phyloP scores from a whole-genome alignment of 2,113 vertebrate genomes.

The Equus quagga region DNA sequence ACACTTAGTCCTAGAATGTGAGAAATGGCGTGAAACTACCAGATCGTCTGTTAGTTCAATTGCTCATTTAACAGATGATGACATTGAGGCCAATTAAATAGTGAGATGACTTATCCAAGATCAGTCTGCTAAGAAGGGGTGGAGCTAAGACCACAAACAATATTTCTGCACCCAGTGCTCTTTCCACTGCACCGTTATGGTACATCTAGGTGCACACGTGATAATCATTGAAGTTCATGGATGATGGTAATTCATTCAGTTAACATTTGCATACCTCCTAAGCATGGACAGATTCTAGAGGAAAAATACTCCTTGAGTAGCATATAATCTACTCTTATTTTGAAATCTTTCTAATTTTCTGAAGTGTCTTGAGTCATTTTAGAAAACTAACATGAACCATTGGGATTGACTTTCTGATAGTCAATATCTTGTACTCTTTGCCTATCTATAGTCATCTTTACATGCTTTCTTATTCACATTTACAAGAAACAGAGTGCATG shows the following conservation, averaged over 20 bases:
- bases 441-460: not conserved
- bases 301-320: not conserved
- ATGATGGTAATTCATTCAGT: not conserved
- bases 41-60: not conserved
- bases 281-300: not conserved
- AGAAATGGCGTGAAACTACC: not conserved
- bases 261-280: not conserved
- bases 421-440: not conserved
- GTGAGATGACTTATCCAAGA: not conserved
- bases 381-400: not conserved
- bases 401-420: not conserved
- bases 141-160: not conserved
- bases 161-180: not conserved
- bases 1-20: not conserved
- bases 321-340: not conserved
- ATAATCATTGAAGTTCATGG: not conserved
- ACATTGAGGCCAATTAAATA: not conserved
- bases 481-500: not conserved
- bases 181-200: not conserved
- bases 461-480: not conserved
- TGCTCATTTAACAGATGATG: not conserved
- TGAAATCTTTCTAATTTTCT: conserved; percentile 44
- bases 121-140: not conserved
- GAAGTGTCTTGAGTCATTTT: conserved; percentile 32
- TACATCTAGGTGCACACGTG: no score